Conservation (phyloP, 2,113 vertebrate species). For the Telmatochromis bifrenatus region DNA sequence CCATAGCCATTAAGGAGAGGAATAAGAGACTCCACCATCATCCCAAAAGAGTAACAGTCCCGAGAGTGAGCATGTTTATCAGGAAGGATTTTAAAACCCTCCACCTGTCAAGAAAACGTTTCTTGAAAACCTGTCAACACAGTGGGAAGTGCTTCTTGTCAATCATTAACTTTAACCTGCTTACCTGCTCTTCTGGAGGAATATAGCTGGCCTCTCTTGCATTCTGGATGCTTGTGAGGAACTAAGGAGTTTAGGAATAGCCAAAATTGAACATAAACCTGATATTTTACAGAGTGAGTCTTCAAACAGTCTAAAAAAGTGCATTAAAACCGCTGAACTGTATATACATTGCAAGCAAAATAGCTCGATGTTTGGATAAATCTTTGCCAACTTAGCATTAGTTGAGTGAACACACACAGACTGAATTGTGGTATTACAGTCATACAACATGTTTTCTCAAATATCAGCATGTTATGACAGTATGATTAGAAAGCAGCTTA, state of each 20-base stretch:
- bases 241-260: conserved; percentile 67
- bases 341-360: not conserved
- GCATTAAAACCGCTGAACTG: not conserved
- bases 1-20: conserved; percentile 76
- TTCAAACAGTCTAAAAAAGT: not conserved
- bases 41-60: conserved; percentile 87
- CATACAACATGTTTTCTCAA: not conserved
- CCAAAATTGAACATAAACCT: not conserved
- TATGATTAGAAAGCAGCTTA: not conserved
- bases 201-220: conserved; percentile 77
- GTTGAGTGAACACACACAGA: not conserved
- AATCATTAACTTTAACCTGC: not conserved
- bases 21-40: conserved; percentile 80
- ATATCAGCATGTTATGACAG: not conserved
- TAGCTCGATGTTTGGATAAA: not conserved
- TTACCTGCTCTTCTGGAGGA: conserved; percentile 88
- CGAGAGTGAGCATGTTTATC: conserved; percentile 80
- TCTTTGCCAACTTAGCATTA: not conserved
- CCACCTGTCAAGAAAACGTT: conserved; percentile 65
- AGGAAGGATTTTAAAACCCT: conserved; percentile 80
- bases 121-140: not conserved
- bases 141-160: not conserved
- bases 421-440: not conserved
- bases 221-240: conserved; percentile 77
- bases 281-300: not conserved